These are phyloP conservation scores for Steinernema khuongi DNA, from an alignment of 1,140 invertebrate genomes.

Conservation along the genomic window DNA sequence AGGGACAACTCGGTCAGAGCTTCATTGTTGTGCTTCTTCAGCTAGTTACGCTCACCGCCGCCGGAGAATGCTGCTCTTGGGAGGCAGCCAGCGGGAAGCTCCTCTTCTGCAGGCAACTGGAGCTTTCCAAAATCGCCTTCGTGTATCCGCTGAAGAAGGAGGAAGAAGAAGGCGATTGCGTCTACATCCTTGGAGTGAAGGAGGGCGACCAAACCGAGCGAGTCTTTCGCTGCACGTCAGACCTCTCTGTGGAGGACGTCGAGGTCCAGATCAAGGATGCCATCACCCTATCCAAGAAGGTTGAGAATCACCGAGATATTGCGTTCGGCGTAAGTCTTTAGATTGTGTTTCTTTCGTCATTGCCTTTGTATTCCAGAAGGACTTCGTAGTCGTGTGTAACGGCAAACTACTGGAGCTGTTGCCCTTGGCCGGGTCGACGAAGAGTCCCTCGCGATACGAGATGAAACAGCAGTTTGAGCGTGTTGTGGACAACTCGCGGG, in stretches of 20 bases:
- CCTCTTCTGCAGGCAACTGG: background rate
- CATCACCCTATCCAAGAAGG: background rate
- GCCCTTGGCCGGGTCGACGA: constrained; percentile 28
- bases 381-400: constrained; percentile 9
- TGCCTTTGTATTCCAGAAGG: background rate
- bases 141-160: background rate
- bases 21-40: background rate
- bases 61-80: constrained; percentile 12
- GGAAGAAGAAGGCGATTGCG: background rate
- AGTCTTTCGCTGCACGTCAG: background rate
- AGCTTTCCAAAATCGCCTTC: background rate
- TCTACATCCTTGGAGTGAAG: background rate
- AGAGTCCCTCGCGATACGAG: constrained; percentile 11
- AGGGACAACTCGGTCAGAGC: background rate
- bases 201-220: background rate
- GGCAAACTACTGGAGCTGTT: constrained; percentile 21
- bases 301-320: background rate
- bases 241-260: background rate
- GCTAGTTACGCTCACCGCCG: background rate
- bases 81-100: background rate
- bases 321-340: background rate
- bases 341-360: background rate
- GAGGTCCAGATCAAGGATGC: background rate
- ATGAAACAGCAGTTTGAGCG: background rate
- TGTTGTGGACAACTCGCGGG: background rate